Conservation (phyloP, 1,140 invertebrate species). For the Ceratitis capitata region DNA sequence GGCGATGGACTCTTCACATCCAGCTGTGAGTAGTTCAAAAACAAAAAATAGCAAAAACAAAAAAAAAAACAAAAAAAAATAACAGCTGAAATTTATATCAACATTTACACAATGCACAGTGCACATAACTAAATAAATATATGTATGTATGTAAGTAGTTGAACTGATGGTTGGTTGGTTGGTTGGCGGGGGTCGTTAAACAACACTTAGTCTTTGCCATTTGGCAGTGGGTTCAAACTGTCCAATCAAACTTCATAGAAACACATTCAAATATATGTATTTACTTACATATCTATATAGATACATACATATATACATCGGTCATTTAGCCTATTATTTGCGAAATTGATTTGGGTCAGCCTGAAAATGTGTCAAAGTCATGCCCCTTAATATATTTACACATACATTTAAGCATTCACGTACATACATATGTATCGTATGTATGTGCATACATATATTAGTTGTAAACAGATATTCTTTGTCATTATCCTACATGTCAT, state of each 20-base stretch:
- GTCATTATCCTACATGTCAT: not conserved
- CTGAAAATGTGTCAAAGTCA: not conserved
- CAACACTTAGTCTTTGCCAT: not conserved
- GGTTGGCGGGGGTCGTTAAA: too few species aligned
- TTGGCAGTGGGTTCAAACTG: not conserved
- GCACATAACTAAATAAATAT: too few species aligned
- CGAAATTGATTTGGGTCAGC: not conserved
- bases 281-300: too few species aligned
- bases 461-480: too few species aligned
- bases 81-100: not conserved
- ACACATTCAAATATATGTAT: too few species aligned
- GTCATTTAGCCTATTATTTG: not conserved
- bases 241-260: not conserved
- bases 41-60: not conserved
- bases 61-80: not conserved
- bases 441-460: not conserved
- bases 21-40: conserved; percentile 52
- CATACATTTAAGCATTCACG: not conserved
- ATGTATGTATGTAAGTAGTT: not conserved
- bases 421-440: not conserved
- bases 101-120: too few species aligned
- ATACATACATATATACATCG: too few species aligned
- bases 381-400: not conserved
- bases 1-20: conserved; percentile 61
- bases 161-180: not conserved